A percentile compares a stretch with the other conserved stretches of the same genome.
phyloP scores from a whole-genome alignment of 2,888 invertebrate species.

The Pycnomerus fuliginosus region DNA sequence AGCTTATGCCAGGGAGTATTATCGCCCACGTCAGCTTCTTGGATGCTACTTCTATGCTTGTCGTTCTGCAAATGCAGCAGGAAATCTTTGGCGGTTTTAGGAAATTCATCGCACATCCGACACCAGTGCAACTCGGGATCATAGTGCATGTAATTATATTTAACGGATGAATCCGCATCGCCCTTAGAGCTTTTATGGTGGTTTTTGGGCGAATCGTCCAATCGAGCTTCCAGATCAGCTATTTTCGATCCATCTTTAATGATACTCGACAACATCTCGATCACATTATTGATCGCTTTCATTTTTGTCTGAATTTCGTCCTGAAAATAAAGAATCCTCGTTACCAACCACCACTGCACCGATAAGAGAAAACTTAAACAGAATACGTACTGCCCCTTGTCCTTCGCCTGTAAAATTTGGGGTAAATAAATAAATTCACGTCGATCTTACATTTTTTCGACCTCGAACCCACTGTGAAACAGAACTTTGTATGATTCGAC shows the following conservation, averaged over 20 bases:
- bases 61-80: constrained; percentile 79
- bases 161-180: constrained; percentile 37
- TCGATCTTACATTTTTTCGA: constrained; percentile 14
- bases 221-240: constrained; percentile 48
- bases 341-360: too few relatives aligned
- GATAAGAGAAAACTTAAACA: constrained; percentile 23
- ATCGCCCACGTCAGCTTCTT: constrained; percentile 64
- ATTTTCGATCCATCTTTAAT: constrained; percentile 69
- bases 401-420: constrained; percentile 28
- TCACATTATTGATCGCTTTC: constrained; percentile 82
- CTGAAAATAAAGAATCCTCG: too few relatives aligned
- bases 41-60: constrained; percentile 66
- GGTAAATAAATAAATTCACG: constrained; percentile 27
- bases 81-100: constrained; percentile 82
- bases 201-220: constrained; percentile 39
- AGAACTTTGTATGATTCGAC: constrained; percentile 28
- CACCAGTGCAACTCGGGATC: constrained; percentile 93
- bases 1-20: constrained; percentile 77
- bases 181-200: constrained; percentile 38
- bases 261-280: constrained; percentile 83
- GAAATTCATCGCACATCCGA: constrained; percentile 81
- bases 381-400: constrained; percentile 42
- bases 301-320: constrained; percentile 76
- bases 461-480: constrained; percentile 48
- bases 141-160: constrained; percentile 80